Base-by-base conservation (phyloP, 2,113 vertebrate genomes). In the Hippopotamus amphibius region DNA sequence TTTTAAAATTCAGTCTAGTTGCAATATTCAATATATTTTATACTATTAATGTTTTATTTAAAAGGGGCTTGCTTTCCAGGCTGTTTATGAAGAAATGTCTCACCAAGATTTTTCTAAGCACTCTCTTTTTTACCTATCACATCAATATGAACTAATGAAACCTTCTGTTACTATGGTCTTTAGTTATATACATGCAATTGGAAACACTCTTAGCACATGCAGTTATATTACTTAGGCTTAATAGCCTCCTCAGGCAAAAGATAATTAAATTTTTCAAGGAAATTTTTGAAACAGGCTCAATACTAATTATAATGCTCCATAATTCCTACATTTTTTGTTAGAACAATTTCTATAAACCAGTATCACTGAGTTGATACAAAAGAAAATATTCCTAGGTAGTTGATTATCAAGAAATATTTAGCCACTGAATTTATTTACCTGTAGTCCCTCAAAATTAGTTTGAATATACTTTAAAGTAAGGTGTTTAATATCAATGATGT, bases 211-310 rank as follows among this genome's bases (percentile, higher is more conserved):
- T 15, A 81, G 28, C 48, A 72, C 21, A 65, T 85, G 14, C 2
- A 95, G 68, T 91, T 97, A 71, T 95, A 97, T 94, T 13, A 84
- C 59, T 92, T 84, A 57, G 55, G 12, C 61, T 97, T 97, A 97
- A 97, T 90, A 97, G 61, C 41, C 2, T 96, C 68, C 85, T 96
- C 0, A 5, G 76, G 87, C 89, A 95, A 94, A 97, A 93, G 3
- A 63, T 97, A 98, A 95, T 97, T 98, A 76, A 9, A 80, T 97
- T 97, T 97, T 96, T 74, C 53, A 96, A 91, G 87, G 96, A 98
- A 92, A 22, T 1, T 48, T 93, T 95, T 96, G 77, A 90, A 98
- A 95, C 7, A 87, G 13, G 28, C 26, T 89, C 10, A 96, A 46
- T 68, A 97, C 65, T 92, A 95, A 86, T 80, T 63, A 95, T 76